Evolutionary conservation across 2,888 invertebrate species (phyloP).

Genomic region (Dinocampus coccinellae): DNA sequence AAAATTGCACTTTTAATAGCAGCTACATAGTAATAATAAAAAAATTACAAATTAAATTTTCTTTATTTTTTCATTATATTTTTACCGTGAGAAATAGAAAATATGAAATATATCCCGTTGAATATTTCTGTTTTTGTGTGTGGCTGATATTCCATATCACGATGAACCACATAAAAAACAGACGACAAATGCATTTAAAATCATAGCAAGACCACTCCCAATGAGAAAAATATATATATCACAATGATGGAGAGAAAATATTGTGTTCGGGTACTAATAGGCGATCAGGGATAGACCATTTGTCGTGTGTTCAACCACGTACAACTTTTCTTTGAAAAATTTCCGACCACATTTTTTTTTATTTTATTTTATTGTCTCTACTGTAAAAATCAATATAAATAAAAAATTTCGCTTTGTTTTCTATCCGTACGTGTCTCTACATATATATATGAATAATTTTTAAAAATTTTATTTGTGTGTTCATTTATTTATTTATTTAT

Average conservation of each 20-base stretch:
- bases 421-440: not conserved
- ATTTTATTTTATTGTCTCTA: conserved; percentile 23
- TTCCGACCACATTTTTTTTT: conserved; percentile 12
- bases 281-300: conserved; percentile 54
- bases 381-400: conserved; percentile 22
- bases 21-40: too few relatives aligned
- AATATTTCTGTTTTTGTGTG: too few relatives aligned
- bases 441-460: not conserved
- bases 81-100: too few relatives aligned
- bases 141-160: not conserved
- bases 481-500: not conserved
- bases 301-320: conserved; percentile 48
- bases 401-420: not conserved
- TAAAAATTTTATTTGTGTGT: too few relatives aligned
- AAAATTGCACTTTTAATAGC: too few relatives aligned
- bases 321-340: conserved; percentile 34
- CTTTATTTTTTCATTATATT: too few relatives aligned
- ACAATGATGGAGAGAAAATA: conserved; percentile 50
- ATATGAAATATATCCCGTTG: too few relatives aligned
- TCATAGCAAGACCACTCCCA: not conserved
- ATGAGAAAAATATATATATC: conserved; percentile 14
- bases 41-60: too few relatives aligned
- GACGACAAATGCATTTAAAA: not conserved
- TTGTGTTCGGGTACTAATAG: conserved; percentile 50
- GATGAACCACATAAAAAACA: not conserved